phyloP scores from a whole-genome alignment of 2,797 vertebrate species.

The Oryzias dopingdopingensis region DNA sequence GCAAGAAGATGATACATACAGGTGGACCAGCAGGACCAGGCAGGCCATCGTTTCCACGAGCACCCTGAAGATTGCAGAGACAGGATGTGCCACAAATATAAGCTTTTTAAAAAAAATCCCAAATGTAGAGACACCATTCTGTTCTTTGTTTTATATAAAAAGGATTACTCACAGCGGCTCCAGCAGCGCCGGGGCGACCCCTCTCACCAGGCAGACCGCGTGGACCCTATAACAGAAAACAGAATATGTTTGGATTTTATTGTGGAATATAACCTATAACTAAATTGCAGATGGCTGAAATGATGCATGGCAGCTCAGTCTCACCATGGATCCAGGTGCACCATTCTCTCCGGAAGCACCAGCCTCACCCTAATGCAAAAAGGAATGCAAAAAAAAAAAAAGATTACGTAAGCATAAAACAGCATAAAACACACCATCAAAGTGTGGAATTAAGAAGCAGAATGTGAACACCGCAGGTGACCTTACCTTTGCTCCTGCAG shows the following conservation, averaged over 20 bases:
- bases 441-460: neutral
- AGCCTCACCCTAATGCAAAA: conserved; percentile 82
- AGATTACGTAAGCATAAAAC: too few relatives aligned
- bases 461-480: neutral
- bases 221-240: conserved; percentile 80
- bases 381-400: conserved; percentile 11
- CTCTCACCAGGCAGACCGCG: conserved; percentile 96
- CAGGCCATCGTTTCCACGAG: conserved; percentile 94
- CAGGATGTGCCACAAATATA: neutral
- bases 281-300: neutral
- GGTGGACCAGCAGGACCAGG: conserved; percentile 94
- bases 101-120: neutral
- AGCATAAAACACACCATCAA: neutral
- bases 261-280: neutral
- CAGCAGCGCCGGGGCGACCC: conserved; percentile 89
- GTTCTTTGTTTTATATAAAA: neutral
- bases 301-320: conserved; percentile 37
- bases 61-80: conserved; percentile 79
- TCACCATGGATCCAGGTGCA: conserved; percentile 92
- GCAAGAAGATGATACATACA: conserved; percentile 73
- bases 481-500: conserved; percentile 89
- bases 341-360: conserved; percentile 90
- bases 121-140: neutral
- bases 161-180: conserved; percentile 86
- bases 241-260: neutral